A percentile compares a stretch with the other conserved stretches of the same genome.
Conservation (phyloP, 2,888 invertebrate species). For the Saturnia japonica region DNA sequence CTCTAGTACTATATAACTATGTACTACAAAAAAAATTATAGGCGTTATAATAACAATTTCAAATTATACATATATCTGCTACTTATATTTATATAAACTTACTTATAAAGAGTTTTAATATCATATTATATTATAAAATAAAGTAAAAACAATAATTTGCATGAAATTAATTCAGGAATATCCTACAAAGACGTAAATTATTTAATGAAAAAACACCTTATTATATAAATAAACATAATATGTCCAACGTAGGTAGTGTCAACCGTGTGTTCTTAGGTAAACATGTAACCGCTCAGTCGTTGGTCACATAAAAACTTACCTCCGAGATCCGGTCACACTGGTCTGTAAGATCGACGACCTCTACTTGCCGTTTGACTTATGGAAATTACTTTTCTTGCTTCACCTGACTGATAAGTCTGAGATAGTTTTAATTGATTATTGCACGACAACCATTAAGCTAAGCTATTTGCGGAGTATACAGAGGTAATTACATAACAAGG, state of each 20-base stretch:
- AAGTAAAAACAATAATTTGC: too few relatives aligned
- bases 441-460: constrained; percentile 12
- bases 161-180: not conserved
- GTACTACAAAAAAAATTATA: too few relatives aligned
- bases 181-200: not conserved
- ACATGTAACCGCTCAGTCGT: constrained; percentile 63
- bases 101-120: too few relatives aligned
- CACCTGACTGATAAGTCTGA: constrained; percentile 59
- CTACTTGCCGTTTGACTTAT: constrained; percentile 75
- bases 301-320: constrained; percentile 74
- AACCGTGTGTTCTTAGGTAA: constrained; percentile 61
- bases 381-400: constrained; percentile 74
- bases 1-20: too few relatives aligned
- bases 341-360: constrained; percentile 76
- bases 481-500: not conserved
- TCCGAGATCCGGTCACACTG: constrained; percentile 75
- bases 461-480: not conserved
- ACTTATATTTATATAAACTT: too few relatives aligned
- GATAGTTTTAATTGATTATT: constrained; percentile 50
- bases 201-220: constrained; percentile 9
- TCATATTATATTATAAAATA: too few relatives aligned
- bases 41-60: too few relatives aligned
- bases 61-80: too few relatives aligned
- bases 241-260: constrained; percentile 31
- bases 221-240: constrained; percentile 38